Evolutionary conservation across 2,113 vertebrate genomes (phyloP).

Genomic region (Sapajus apella): DNA sequence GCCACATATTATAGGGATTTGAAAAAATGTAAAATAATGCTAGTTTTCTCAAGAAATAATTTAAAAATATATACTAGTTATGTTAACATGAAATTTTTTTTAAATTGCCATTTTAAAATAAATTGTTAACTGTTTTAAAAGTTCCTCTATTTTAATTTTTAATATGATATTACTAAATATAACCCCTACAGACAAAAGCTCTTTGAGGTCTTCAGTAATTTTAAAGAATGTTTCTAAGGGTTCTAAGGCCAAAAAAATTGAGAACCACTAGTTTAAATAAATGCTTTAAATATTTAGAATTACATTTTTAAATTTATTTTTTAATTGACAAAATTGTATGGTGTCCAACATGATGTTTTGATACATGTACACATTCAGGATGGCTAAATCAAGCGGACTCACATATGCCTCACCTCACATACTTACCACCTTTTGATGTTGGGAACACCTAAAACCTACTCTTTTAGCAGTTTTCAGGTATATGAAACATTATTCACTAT

Average conservation of each 20-base stretch:
- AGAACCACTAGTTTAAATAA: background rate
- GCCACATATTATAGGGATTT: background rate
- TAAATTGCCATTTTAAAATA: slow-evolving; percentile 4
- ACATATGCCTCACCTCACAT: background rate
- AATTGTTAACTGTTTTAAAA: background rate
- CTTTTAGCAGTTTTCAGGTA: background rate
- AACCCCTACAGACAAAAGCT: background rate
- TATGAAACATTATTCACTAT: background rate
- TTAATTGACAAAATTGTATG: background rate
- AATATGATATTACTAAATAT: background rate
- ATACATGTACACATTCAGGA: background rate
- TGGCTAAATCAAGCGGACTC: background rate
- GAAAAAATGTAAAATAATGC: background rate
- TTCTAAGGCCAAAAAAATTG: background rate
- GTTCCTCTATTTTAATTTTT: slow-evolving; percentile 6
- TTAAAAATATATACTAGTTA: background rate
- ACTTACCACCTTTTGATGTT: background rate
- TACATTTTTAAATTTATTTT: background rate
- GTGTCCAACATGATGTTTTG: background rate
- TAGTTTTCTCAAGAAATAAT: slow-evolving; percentile 24
- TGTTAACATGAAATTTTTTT: background rate
- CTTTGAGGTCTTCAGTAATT: background rate
- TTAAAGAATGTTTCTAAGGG: background rate
- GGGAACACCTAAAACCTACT: background rate
- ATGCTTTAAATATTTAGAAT: slow-evolving; percentile 27